phyloP scores from a whole-genome alignment of 2,113 vertebrate genomes.

The Pomatorhinus ruficollis region DNA sequence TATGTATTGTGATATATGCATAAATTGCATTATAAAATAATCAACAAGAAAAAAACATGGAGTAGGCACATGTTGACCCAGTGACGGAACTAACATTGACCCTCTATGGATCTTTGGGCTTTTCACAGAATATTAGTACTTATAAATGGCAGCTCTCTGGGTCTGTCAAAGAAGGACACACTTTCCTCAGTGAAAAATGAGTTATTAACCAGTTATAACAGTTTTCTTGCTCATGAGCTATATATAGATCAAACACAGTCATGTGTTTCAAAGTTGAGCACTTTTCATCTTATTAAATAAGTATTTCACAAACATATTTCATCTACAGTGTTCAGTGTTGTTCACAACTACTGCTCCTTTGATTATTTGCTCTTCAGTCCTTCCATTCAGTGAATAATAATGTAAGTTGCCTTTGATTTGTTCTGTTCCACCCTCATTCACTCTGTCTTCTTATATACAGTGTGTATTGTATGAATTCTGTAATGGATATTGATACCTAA shows the following conservation, averaged over 20 bases:
- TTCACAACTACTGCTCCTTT: neutral
- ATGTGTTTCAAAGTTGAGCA: neutral
- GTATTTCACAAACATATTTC: neutral
- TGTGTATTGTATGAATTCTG: neutral
- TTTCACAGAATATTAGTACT: neutral
- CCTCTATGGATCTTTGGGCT: neutral
- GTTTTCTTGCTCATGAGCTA: neutral
- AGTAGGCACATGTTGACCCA: neutral
- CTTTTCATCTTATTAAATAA: neutral
- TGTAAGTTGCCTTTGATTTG: neutral
- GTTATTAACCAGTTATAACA: neutral
- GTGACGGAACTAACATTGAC: neutral
- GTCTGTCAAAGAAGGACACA: neutral
- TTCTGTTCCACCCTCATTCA: neutral
- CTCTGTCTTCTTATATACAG: neutral
- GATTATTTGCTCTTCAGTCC: neutral
- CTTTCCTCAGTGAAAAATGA: neutral
- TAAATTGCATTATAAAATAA: neutral
- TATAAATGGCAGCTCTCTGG: neutral
- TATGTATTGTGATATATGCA: neutral
- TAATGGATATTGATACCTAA: neutral
- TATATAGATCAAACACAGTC: neutral
- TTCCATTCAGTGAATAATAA: neutral
- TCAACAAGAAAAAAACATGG: neutral
- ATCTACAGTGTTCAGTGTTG: neutral